These are phyloP conservation scores for Leucopsar rothschildi DNA, from an alignment of 2,113 vertebrate genomes.

Conservation along the genomic window DNA sequence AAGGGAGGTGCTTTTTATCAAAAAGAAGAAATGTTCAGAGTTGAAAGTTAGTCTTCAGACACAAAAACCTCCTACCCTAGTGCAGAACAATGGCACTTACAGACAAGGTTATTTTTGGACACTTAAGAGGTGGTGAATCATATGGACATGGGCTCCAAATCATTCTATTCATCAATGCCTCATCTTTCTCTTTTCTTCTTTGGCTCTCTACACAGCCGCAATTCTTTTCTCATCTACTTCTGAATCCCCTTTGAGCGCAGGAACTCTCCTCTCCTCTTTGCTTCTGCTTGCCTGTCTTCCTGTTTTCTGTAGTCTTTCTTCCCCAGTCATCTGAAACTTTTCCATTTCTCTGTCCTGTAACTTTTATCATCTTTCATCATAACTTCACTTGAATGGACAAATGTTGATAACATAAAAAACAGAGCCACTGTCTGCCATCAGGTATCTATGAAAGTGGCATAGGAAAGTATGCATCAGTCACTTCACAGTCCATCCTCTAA, in stretches of 20 bases:
- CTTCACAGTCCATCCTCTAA: background rate
- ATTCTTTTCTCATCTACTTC: constrained; percentile 14
- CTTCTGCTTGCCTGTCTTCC: background rate
- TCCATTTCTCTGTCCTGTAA: background rate
- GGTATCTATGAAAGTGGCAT: background rate
- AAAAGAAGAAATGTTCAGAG: constrained; percentile 3
- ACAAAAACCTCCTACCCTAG: constrained; percentile 37
- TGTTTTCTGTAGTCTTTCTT: background rate
- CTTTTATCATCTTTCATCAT: background rate
- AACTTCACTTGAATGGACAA: background rate
- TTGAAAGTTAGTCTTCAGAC: constrained; percentile 4
- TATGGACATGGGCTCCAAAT: constrained; percentile 41
- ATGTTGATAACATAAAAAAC: background rate
- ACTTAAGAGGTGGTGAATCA: constrained; percentile 31
- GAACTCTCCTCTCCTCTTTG: background rate
- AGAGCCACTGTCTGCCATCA: background rate
- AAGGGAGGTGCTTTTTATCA: background rate
- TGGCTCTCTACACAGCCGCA: background rate
- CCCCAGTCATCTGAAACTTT: background rate
- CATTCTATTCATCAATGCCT: constrained; percentile 29
- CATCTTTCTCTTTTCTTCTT: constrained; percentile 29
- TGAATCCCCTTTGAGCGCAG: background rate
- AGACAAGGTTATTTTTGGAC: constrained; percentile 35
- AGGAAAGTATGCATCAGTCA: background rate
- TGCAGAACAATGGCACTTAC: constrained; percentile 32